A percentile compares a stretch with the other conserved stretches of the same genome.
Conservation (phyloP, 2,888 invertebrate species). For the Brachylomia viminalis region DNA sequence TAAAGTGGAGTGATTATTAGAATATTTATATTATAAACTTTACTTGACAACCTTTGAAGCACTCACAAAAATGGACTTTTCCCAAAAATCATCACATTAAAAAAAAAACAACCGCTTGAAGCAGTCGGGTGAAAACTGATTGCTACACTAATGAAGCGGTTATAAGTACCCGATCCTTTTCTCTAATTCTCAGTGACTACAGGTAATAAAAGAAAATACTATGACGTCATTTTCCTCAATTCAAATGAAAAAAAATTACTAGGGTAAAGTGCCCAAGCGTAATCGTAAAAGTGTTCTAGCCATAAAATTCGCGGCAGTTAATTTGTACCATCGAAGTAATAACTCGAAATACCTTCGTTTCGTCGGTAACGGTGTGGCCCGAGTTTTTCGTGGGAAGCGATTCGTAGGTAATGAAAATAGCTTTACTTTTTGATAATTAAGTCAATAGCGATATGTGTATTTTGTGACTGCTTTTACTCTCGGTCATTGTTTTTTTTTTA, state of each 20-base stretch:
- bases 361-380: slow-evolving; percentile 51
- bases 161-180: slow-evolving; percentile 31
- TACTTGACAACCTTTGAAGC: not conserved
- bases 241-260: slow-evolving; percentile 60
- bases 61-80: not conserved
- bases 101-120: not conserved
- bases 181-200: slow-evolving; percentile 13
- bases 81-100: not conserved
- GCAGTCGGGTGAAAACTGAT: not conserved
- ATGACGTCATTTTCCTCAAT: slow-evolving; percentile 52
- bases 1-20: not conserved
- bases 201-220: slow-evolving; percentile 50
- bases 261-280: slow-evolving; percentile 59
- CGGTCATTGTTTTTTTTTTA: too few relatives aligned
- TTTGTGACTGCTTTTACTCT: not conserved
- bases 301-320: slow-evolving; percentile 74
- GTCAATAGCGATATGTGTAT: not conserved
- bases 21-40: not conserved
- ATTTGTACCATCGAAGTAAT: slow-evolving; percentile 77
- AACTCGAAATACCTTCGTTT: slow-evolving; percentile 70
- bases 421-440: not conserved
- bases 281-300: slow-evolving; percentile 65
- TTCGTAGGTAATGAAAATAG: not conserved
- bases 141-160: slow-evolving; percentile 22
- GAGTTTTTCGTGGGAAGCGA: slow-evolving; percentile 29